These are phyloP conservation scores for Pomatorhinus ruficollis DNA, from an alignment of 2,113 vertebrate species.

Conservation along the genomic window DNA sequence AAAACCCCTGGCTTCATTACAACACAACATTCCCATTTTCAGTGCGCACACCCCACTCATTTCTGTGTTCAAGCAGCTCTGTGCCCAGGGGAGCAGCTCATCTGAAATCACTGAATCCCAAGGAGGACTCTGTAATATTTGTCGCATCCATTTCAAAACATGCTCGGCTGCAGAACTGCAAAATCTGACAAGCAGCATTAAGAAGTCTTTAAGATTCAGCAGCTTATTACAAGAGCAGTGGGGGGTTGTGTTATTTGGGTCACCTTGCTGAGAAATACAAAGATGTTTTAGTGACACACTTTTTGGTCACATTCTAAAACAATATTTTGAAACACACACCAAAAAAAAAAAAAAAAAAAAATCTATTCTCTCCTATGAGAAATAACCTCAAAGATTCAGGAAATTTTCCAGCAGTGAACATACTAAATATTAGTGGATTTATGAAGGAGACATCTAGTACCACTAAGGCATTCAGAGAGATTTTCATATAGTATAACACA, in stretches of 20 bases:
- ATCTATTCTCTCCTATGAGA: background rate
- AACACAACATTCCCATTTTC: background rate
- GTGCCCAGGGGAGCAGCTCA: background rate
- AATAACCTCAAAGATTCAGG: background rate
- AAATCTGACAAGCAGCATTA: background rate
- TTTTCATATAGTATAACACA: background rate
- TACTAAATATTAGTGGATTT: background rate
- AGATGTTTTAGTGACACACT: background rate
- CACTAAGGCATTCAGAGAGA: background rate
- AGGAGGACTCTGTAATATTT: background rate
- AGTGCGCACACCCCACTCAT: rapidly evolving
- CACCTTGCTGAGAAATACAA: background rate
- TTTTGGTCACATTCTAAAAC: background rate
- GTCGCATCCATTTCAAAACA: background rate
- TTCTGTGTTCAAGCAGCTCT: background rate
- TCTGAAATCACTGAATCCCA: background rate
- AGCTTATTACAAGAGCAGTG: conserved; percentile 14
- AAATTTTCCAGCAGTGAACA: background rate
- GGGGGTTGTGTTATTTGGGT: background rate
- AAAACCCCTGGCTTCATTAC: background rate
- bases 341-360: background rate
- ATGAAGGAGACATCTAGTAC: background rate
- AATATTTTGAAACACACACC: background rate
- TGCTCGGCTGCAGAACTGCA: background rate
- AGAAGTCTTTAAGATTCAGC: background rate